phyloP scores from a whole-genome alignment of 2,113 vertebrate genomes.

The Atlantisia rogersi region DNA sequence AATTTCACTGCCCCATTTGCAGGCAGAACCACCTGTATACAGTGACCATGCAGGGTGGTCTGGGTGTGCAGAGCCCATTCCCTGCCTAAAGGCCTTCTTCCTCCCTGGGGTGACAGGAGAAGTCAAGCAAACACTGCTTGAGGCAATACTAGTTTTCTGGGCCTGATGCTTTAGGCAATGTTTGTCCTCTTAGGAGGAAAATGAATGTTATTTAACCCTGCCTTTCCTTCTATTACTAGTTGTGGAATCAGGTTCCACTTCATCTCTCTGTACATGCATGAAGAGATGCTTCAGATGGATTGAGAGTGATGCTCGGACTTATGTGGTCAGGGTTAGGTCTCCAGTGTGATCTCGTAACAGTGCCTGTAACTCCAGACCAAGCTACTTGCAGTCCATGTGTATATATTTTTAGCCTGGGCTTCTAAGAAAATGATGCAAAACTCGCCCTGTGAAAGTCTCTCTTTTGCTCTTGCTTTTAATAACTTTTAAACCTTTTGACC shows the following conservation, averaged over 20 bases:
- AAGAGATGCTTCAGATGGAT: not conserved
- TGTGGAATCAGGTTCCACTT: not conserved
- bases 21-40: not conserved
- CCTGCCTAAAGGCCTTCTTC: not conserved
- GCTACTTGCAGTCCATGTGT: not conserved
- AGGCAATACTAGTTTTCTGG: not conserved
- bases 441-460: not conserved
- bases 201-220: not conserved
- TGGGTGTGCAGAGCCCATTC: not conserved
- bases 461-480: not conserved
- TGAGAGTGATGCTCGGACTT: not conserved
- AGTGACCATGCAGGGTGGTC: not conserved
- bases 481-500: not conserved
- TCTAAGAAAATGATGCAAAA: not conserved
- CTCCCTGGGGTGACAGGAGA: not conserved
- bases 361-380: not conserved
- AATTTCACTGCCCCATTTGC: accelerated
- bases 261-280: accelerated
- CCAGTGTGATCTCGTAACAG: not conserved
- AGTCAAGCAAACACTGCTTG: not conserved
- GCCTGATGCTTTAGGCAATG: not conserved
- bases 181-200: not conserved
- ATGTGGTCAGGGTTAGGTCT: not conserved
- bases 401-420: not conserved
- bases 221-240: not conserved